Evolutionary conservation across 2,888 invertebrate species (phyloP).

Genomic region (Coleophora deauratella): DNA sequence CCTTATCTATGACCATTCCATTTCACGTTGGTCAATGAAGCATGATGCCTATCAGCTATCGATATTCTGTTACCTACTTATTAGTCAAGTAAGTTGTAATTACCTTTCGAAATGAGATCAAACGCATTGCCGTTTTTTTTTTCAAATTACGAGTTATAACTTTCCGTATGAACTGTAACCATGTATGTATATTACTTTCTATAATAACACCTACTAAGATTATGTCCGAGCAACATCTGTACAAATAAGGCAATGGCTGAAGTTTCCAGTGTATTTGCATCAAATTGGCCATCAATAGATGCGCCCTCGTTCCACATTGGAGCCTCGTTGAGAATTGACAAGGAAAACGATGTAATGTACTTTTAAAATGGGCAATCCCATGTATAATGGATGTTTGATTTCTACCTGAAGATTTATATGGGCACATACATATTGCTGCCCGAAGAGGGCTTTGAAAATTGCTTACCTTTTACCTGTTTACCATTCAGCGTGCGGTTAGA

Average conservation of each 20-base stretch:
- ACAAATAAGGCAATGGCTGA: constrained; percentile 33
- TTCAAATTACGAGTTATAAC: constrained; percentile 2
- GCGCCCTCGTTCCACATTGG: constrained; percentile 44
- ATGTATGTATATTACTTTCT: no score
- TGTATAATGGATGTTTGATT: no score
- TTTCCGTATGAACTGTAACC: background rate
- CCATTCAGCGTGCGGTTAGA: no score
- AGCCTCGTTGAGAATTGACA: constrained; percentile 31
- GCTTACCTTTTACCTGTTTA: no score
- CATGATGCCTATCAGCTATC: constrained; percentile 34
- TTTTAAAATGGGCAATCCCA: background rate
- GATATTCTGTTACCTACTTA: constrained; percentile 21
- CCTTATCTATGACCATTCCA: no score
- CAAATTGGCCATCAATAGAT: constrained; percentile 54
- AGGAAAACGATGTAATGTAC: constrained; percentile 20
- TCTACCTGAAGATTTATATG: no score
- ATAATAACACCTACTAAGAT: constrained; percentile 7
- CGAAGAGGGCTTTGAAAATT: no score
- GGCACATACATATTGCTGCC: no score
- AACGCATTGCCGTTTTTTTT: constrained; percentile 25
- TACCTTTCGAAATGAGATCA: constrained; percentile 30
- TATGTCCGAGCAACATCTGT: constrained; percentile 10
- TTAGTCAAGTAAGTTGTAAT: no score
- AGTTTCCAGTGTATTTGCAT: constrained; percentile 32
- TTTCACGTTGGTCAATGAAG: no score